phyloP scores from a whole-genome alignment of 1,140 invertebrate genomes.

The Caenorhabditis tropicalis region DNA sequence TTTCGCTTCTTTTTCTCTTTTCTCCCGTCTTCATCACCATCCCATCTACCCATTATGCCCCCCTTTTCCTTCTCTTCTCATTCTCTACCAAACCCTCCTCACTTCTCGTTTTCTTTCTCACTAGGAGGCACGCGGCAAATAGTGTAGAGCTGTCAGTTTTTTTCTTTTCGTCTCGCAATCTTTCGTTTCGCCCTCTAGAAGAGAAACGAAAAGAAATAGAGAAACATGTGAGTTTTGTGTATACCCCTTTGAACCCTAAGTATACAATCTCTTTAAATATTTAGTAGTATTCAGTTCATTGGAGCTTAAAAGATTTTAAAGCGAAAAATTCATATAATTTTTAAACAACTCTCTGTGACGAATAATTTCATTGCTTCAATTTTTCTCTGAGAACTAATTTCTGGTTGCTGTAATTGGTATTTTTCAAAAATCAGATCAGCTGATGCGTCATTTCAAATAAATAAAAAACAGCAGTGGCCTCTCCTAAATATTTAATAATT shows the following conservation, averaged over 20 bases:
- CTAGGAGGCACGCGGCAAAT: background rate
- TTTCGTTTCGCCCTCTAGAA: background rate
- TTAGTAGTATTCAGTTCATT: too few species aligned
- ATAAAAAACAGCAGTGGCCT: too few species aligned
- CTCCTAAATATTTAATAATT: too few species aligned
- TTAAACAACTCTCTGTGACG: too few species aligned
- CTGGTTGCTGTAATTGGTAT: too few species aligned
- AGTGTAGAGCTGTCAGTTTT: background rate
- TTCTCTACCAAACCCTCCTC: background rate
- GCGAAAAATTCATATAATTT: too few species aligned
- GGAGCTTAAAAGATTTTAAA: too few species aligned
- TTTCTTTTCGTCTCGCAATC: background rate
- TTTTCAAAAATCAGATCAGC: too few species aligned
- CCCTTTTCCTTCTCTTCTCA: background rate
- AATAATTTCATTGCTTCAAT: too few species aligned
- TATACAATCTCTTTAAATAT: too few species aligned
- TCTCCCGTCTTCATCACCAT: background rate
- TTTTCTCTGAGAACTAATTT: too few species aligned
- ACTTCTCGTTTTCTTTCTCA: background rate
- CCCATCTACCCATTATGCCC: background rate
- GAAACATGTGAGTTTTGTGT: constrained; percentile 26
- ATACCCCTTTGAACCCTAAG: constrained; percentile 8
- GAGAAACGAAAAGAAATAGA: background rate
- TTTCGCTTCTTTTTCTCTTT: background rate
- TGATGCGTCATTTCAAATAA: too few species aligned